These are phyloP conservation scores for Pecten maximus DNA, from an alignment of 2,888 invertebrate species.

Conservation along the genomic window DNA sequence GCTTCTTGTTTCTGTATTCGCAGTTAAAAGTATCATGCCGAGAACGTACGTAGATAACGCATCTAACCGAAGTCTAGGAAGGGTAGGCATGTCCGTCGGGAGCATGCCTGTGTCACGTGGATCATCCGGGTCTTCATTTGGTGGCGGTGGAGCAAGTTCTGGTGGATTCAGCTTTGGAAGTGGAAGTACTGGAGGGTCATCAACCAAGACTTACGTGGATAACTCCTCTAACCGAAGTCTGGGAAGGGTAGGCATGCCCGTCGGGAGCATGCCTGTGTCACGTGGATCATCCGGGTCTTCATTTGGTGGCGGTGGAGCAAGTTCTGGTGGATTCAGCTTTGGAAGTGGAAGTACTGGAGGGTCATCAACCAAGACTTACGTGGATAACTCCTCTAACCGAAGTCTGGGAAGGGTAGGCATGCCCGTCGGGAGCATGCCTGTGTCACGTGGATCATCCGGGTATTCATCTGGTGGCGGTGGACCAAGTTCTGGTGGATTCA, in stretches of 20 bases:
- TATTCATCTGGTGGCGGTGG: background rate
- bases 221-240: constrained; percentile 51
- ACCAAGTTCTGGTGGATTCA: background rate
- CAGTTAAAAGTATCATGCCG: background rate
- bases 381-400: constrained; percentile 53
- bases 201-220: constrained; percentile 49
- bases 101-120: constrained; percentile 49
- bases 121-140: background rate
- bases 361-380: constrained; percentile 44
- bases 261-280: constrained; percentile 52
- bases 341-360: background rate
- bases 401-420: constrained; percentile 53
- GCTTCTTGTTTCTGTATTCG: background rate
- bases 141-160: background rate
- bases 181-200: background rate
- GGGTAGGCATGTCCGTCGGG: constrained; percentile 55
- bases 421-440: constrained; percentile 50
- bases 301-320: background rate
- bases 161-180: background rate
- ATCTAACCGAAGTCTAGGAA: constrained; percentile 47
- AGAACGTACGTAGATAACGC: constrained; percentile 54
- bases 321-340: background rate
- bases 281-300: background rate
- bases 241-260: constrained; percentile 53
- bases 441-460: constrained; percentile 40